A percentile compares a stretch with the other conserved stretches of the same genome.
These are phyloP conservation scores for Branchinecta lynchi DNA, from an alignment of 1,140 invertebrate genomes.

Conservation along the genomic window DNA sequence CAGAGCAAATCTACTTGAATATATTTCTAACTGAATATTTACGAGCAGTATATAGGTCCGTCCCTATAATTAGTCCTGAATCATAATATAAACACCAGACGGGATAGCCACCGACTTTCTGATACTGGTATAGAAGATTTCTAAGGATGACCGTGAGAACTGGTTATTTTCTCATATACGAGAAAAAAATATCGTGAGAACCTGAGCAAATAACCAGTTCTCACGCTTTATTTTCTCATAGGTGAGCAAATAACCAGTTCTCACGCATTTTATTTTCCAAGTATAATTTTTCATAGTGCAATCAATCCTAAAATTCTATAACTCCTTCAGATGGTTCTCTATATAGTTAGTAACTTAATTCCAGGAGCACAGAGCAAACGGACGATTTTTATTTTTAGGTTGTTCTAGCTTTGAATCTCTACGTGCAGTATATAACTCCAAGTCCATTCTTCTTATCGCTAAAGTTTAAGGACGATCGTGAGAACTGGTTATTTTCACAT, in stretches of 20 bases:
- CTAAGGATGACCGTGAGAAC: not conserved
- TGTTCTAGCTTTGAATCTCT: conserved; percentile 23
- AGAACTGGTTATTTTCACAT: too few species aligned
- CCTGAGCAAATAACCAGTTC: too few species aligned
- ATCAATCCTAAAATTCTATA: too few species aligned
- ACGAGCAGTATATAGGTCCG: too few species aligned
- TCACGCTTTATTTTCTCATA: not conserved
- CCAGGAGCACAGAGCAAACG: not conserved
- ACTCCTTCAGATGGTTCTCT: too few species aligned
- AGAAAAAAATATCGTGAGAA: not conserved
- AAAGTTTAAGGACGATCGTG: not conserved
- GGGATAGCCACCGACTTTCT: not conserved
- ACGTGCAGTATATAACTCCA: not conserved
- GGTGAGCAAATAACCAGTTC: not conserved
- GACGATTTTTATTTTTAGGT: not conserved
- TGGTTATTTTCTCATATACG: not conserved
- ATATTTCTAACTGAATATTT: too few species aligned
- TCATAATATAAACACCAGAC: not conserved
- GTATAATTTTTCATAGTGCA: not conserved
- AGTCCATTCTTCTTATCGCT: not conserved
- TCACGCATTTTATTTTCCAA: not conserved
- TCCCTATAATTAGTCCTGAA: not conserved
- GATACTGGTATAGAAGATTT: not conserved
- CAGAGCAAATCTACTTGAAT: too few species aligned
- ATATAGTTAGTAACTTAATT: too few species aligned